Evolutionary conservation across 1,140 invertebrate genomes (phyloP), one percentile per base, ranked within the genome.

Genomic region (Lamellibrachia luymesi): DNA sequence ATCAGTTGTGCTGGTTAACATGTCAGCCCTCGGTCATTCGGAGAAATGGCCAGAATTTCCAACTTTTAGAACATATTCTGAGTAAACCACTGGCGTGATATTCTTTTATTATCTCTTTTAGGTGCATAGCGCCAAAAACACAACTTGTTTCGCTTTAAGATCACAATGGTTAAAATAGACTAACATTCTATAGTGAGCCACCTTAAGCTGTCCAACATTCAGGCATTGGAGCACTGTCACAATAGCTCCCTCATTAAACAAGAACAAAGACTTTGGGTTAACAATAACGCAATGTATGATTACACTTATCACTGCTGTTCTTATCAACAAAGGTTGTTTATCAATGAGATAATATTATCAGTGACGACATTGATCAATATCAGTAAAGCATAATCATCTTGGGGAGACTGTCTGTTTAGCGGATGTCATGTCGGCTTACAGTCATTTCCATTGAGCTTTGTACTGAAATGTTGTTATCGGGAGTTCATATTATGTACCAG

Each of bases 261-360:
- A 49, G 90, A 91, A 51, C 38, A 50, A 27, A 25, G 50, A 27
- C 49, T 13, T 91, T 5, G 27, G 13, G 10, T 91, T 91, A 91
- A 91, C 38, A 13, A 91, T 49, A n/a, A 91, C 38, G 17, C 38
- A 50, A 27, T 38, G 38, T 51, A 91, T 49, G 10, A 4, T 49
- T n/a, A 51, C 90, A 91, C 17, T 50, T 91, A 50, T 49, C 49
- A 27, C 10, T 50, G 50, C 50, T 50, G 90, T 10, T 49, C 25
- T 91, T 91, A 91, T 91, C 90, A 91, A 50, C 50, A 91, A 91
- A 50, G 27, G 4, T n/a, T 91, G 22, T n/a, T 50, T 91, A 91
- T 49, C 50, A 13, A n/a, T 50, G 90, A 91, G 25, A 91, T 91
- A 51, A 91, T 91, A 25, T 25, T 49, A 91, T 91, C 38, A 91